phyloP scores from a whole-genome alignment of 1,140 invertebrate species.

The Tetramorium simillimum region DNA sequence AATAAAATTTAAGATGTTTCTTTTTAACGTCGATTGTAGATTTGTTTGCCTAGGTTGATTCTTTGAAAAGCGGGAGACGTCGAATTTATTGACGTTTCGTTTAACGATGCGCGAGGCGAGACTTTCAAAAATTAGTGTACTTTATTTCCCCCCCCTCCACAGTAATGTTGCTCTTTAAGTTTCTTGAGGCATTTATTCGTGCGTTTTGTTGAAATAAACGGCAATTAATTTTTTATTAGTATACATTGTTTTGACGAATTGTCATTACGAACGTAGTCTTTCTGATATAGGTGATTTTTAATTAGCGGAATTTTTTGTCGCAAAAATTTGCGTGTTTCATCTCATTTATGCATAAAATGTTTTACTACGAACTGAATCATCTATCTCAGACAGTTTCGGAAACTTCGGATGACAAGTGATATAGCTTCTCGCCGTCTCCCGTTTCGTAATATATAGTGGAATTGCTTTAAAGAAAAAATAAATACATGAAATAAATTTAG shows the following conservation, averaged over 20 bases:
- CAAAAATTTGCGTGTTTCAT: not conserved
- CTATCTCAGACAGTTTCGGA: not conserved
- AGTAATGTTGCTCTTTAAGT: slow-evolving; percentile 15
- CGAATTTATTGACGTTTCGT: not conserved
- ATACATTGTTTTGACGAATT: not conserved
- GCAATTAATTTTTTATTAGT: slow-evolving; percentile 21
- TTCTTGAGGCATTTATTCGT: slow-evolving; percentile 42
- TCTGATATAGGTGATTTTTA: slow-evolving; percentile 27
- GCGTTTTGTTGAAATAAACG: slow-evolving; percentile 9
- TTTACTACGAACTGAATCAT: not conserved
- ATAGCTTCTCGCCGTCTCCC: slow-evolving; percentile 50
- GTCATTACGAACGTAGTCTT: not conserved
- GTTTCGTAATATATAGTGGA: slow-evolving; percentile 44
- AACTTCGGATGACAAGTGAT: not conserved
- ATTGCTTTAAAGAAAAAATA: slow-evolving; percentile 55
- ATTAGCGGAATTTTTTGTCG: slow-evolving; percentile 34
- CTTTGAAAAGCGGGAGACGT: slow-evolving; percentile 51
- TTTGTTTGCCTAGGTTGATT: slow-evolving; percentile 56
- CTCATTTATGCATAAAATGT: not conserved
- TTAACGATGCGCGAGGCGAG: not conserved
- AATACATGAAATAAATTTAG: slow-evolving; percentile 54
- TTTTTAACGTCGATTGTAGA: slow-evolving; percentile 62
- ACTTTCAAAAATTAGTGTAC: slow-evolving; percentile 2
- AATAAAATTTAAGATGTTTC: slow-evolving; percentile 62
- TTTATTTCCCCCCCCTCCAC: not conserved